Evolutionary conservation across 2,888 invertebrate genomes (phyloP), one percentile per base, ranked within the genome.

Genomic region (Luffia ferchaultella): DNA sequence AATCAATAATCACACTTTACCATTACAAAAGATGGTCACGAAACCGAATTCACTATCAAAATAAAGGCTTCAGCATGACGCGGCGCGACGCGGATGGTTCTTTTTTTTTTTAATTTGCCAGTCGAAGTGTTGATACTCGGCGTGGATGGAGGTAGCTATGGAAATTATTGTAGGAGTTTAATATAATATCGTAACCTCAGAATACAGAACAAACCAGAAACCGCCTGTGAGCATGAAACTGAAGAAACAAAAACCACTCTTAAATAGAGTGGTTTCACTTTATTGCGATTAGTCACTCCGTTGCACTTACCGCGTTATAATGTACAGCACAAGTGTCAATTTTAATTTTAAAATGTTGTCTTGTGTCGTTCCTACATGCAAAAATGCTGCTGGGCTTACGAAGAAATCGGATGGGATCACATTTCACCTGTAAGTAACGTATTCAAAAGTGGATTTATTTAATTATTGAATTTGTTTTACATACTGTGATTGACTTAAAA

Each of bases 1-100:
- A 82, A 83, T 83, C 83, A 83, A 83, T 82, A 83, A 82, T 82
- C 75, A 72, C 73, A 75, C 67, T 73, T 67, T 64, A 60, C 60
- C 57, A 59, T 58, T 67, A 80, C 82, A 80, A 82, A 71, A 59
- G 50, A 74, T 55, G 61, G 64, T 71, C 75, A 78, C 82, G 78
- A 76, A 74, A 70, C 68, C 73, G 73, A 68, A 68, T 64, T 69
- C 74, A 70, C 80, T 79, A 79, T 79, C 76, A 78, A 77, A 79
- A 79, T 78, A 80, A 71, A 74, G 67, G 69, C 63, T 67, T 58
- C 65, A 65, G 73, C 70, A 74, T 76, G 80, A 77, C 76, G 67
- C 60, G 64, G 76, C 70, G 79, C 73, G 41, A 42, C 18, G 41
- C 20, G 78, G 80, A 79, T 65, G 79, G 75, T 65, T 20, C 61